phyloP scores from a whole-genome alignment of 2,888 invertebrate genomes.

The Trisateles emortualis region DNA sequence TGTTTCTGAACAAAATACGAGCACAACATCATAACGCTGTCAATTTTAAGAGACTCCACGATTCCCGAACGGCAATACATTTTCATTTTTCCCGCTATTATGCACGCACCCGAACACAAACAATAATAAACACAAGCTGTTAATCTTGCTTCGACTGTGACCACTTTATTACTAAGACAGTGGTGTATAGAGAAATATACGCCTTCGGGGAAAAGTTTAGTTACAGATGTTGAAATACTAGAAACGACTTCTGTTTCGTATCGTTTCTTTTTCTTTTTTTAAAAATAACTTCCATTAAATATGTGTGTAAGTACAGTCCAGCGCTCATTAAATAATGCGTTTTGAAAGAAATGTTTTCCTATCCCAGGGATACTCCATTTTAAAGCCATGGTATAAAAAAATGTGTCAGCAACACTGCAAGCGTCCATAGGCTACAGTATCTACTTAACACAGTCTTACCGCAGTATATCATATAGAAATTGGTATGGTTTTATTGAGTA shows the following conservation, averaged over 20 bases:
- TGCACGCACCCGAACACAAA: conserved; percentile 65
- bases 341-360: no score
- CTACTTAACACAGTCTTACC: no score
- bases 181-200: conserved; percentile 82
- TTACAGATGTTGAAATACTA: conserved; percentile 38
- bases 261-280: no score
- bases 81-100: conserved; percentile 41
- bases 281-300: no score
- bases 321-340: no score
- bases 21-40: conserved; percentile 37
- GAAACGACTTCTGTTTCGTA: conserved; percentile 50
- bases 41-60: conserved; percentile 17
- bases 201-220: conserved; percentile 76
- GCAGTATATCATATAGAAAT: no score
- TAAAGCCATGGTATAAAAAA: no score
- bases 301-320: no score
- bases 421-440: no score
- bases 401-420: no score
- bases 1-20: conserved; percentile 13
- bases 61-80: conserved; percentile 41
- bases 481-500: no score
- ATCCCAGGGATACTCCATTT: no score
- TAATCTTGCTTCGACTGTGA: conserved; percentile 85
- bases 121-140: conserved; percentile 80
- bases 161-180: conserved; percentile 83